phyloP scores from a whole-genome alignment of 2,888 invertebrate genomes.

The Limnephilus marmoratus region DNA sequence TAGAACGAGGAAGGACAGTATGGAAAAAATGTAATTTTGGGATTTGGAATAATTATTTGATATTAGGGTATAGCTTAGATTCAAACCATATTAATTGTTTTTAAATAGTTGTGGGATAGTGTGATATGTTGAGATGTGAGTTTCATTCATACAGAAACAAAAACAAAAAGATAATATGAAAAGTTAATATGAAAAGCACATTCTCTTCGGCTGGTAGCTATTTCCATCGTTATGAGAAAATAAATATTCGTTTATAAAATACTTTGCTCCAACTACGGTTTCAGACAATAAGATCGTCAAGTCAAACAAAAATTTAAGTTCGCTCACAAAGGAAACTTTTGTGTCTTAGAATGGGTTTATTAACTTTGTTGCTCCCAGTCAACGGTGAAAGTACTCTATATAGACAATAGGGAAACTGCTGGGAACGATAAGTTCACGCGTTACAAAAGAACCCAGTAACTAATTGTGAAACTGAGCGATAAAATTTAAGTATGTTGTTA shows the following conservation, averaged over 20 bases:
- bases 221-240: slow-evolving; percentile 2
- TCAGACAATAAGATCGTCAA: not conserved
- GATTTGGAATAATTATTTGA: too few relatives aligned
- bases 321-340: not conserved
- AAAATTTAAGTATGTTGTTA: not conserved
- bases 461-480: not conserved
- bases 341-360: not conserved
- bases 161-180: too few relatives aligned
- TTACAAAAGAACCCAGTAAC: not conserved
- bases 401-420: not conserved
- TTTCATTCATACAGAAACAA: not conserved
- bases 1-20: too few relatives aligned
- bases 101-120: too few relatives aligned
- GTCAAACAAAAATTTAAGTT: slow-evolving; percentile 2
- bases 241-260: not conserved
- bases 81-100: too few relatives aligned
- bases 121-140: too few relatives aligned
- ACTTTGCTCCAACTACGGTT: not conserved
- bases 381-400: not conserved
- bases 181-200: not conserved
- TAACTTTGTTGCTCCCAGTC: not conserved
- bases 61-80: too few relatives aligned
- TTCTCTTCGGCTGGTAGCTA: not conserved
- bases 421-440: not conserved
- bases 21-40: too few relatives aligned